Evolutionary conservation across 2,888 invertebrate genomes (phyloP).

Genomic region (Agelastica alni): DNA sequence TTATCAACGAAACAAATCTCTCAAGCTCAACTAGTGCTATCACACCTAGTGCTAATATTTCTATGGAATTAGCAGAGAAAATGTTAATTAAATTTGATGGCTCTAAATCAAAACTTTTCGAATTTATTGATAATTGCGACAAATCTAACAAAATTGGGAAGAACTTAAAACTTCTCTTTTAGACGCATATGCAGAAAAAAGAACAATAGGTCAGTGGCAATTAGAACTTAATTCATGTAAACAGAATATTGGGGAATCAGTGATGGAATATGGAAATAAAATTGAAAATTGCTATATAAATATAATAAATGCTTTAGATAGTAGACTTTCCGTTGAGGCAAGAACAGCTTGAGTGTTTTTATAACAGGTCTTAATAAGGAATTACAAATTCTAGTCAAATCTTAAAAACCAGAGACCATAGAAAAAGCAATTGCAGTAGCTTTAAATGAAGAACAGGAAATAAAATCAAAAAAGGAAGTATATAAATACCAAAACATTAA

Average conservation of each 20-base stretch:
- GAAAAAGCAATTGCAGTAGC: constrained; percentile 29
- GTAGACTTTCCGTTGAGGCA: no score
- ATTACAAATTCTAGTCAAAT: constrained; percentile 24
- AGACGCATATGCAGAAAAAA: not conserved
- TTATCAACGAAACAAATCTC: no score
- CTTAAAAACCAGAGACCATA: constrained; percentile 21
- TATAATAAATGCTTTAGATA: not conserved
- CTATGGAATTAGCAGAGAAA: not conserved
- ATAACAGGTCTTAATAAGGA: constrained; percentile 20
- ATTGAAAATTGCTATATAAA: constrained; percentile 1
- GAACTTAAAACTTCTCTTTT: not conserved
- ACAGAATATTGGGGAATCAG: not conserved
- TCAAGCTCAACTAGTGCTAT: not conserved
- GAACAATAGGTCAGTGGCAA: not conserved
- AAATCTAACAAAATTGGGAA: not conserved
- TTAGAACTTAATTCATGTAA: not conserved
- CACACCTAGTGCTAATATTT: not conserved
- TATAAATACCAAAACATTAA: constrained; percentile 25
- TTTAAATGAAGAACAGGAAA: constrained; percentile 28
- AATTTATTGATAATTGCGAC: not conserved
- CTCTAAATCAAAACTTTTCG: not conserved
- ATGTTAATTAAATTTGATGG: not conserved
- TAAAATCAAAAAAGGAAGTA: constrained; percentile 28
- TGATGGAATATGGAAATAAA: not conserved
- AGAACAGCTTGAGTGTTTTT: constrained; percentile 25